Conservation (phyloP, 2,113 vertebrate genomes). For the Andinoacara biseriatus region DNA sequence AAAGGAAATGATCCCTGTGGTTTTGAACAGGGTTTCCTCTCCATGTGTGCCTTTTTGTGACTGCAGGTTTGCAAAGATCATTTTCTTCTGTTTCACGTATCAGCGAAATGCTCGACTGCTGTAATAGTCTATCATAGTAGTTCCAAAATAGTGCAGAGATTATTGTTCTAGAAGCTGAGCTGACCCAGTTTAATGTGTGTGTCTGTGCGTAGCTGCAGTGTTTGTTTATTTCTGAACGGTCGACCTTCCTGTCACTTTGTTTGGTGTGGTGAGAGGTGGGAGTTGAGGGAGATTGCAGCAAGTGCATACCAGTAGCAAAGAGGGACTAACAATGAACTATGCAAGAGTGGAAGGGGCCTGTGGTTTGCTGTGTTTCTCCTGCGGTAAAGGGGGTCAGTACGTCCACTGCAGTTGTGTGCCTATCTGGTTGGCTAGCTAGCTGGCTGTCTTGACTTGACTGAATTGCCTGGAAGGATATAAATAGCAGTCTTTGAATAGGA, state of each 20-base stretch:
- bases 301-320: slow-evolving; percentile 20
- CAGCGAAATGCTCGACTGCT: slow-evolving; percentile 48
- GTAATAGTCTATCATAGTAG: slow-evolving; percentile 64
- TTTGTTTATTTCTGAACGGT: slow-evolving; percentile 67
- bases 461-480: slow-evolving; percentile 78
- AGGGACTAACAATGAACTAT: slow-evolving; percentile 45
- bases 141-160: slow-evolving; percentile 67
- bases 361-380: slow-evolving; percentile 39
- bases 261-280: slow-evolving; percentile 56
- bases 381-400: slow-evolving; percentile 57
- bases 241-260: slow-evolving; percentile 69
- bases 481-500: slow-evolving; percentile 79
- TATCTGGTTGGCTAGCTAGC: slow-evolving; percentile 65
- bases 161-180: slow-evolving; percentile 70
- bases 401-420: slow-evolving; percentile 52
- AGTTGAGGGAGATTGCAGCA: slow-evolving; percentile 31
- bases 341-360: slow-evolving; percentile 25
- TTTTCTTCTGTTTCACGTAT: slow-evolving; percentile 58
- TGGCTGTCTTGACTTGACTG: slow-evolving; percentile 70
- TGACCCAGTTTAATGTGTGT: slow-evolving; percentile 68
- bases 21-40: slow-evolving; percentile 64
- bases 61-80: slow-evolving; percentile 38
- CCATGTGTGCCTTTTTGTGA: slow-evolving; percentile 20
- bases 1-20: slow-evolving; percentile 64
- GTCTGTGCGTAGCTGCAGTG: slow-evolving; percentile 32